Base-by-base conservation (phyloP, 1,140 invertebrate genomes). In the Doryteuthis pealeii region DNA sequence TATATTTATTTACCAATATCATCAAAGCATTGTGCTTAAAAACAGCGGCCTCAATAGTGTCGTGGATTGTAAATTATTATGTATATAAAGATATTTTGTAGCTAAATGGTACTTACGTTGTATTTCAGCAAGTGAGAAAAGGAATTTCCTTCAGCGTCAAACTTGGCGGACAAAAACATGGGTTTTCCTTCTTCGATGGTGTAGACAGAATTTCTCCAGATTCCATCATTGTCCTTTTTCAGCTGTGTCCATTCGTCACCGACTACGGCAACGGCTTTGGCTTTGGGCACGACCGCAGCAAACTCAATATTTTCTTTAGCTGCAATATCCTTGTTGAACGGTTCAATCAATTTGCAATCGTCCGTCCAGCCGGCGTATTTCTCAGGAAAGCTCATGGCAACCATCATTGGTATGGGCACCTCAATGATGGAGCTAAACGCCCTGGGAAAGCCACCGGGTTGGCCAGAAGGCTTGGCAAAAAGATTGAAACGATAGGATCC, bases 321-420 rank as follows among this genome's bases (percentile, higher is more conserved):
- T 22, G 54, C 22, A 22, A 62, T n/a, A 22, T 62, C 26, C 26
- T 62, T 62, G 26, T 62, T 62, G 26, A 62, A 62, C 54, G 54
- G 54, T 62, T 62, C 54, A 62, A 62, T 62, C 54, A 62, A 18
- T 22, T 62, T 62, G 54, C 54, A 62, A 22, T 62, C 54, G 54
- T 62, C 54, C 54, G 54, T 15, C 54, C 54, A 62, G 10, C 54
- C 54, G 18, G 54, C 54, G 18, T 62, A 62, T 22, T 62, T 62
- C 54, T 62, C 54, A 22, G 54, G 54, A 28, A 62, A 62, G 18
- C 54, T 62, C 54, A 62, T 62, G 18, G 54, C 10, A 4, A 62
- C 54, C 54, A 62, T 62, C 54, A 62, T 62, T 28, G 54, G 54
- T n/a, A 62, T 62, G 26, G 54, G 54, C 6, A 62, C 54, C 26